Percentiles rank a stretch among this genome's conserved stretches.
Evolutionary conservation across 2,888 invertebrate species (phyloP).

Genomic region (Magallana nippona): DNA sequence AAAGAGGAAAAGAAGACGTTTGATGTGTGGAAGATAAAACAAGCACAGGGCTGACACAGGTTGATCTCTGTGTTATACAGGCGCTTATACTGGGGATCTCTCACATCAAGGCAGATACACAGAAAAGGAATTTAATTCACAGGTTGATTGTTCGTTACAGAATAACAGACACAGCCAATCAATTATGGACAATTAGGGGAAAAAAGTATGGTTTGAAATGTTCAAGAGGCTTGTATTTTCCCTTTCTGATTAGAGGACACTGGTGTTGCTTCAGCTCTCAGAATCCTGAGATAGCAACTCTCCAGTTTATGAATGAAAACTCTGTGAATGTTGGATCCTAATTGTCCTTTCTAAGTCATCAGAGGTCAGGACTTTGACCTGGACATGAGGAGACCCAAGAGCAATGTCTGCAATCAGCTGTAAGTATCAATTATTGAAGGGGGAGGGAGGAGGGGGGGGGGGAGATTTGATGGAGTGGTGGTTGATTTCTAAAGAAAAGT

Average conservation of each 20-base stretch:
- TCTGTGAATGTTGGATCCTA: background rate
- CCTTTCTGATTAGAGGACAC: no score
- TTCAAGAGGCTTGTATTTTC: no score
- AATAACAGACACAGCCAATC: no score
- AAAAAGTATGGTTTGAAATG: no score
- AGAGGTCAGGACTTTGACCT: background rate
- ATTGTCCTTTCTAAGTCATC: background rate
- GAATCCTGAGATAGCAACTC: no score
- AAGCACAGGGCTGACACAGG: background rate
- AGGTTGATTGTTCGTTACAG: no score
- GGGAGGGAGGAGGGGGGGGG: background rate
- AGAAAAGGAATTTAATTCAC: background rate
- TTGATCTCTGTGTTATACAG: background rate
- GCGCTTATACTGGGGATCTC: background rate
- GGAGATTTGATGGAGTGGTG: no score
- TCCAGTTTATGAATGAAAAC: no score
- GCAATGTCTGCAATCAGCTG: background rate
- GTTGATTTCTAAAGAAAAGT: no score
- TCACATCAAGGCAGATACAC: background rate
- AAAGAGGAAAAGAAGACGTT: background rate
- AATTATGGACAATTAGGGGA: no score
- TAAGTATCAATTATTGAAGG: background rate
- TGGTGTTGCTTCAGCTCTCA: no score
- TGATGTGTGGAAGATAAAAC: constrained; percentile 22
- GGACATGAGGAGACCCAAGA: constrained; percentile 2